Evolutionary conservation across 2,888 invertebrate genomes (phyloP).

Genomic region (Holacanthella duospinosa): DNA sequence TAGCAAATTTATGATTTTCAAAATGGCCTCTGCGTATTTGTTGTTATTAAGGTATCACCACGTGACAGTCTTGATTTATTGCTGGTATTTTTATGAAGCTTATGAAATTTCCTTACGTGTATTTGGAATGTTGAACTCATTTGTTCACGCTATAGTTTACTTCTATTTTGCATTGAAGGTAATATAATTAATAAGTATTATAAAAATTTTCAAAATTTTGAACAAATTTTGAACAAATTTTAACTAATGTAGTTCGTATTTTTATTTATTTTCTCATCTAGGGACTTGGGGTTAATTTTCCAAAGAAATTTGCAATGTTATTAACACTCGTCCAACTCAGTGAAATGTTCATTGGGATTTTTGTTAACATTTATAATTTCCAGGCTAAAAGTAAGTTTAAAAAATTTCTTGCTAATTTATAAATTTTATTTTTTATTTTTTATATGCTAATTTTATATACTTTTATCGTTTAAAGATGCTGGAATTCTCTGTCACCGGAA

Average conservation of each 20-base stretch:
- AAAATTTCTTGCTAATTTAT: background rate
- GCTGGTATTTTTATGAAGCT: constrained; percentile 18
- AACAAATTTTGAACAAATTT: too few relatives aligned
- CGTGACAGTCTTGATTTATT: constrained; percentile 22
- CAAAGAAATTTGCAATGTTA: constrained; percentile 16
- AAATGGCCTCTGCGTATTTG: background rate
- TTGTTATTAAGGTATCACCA: constrained; percentile 31
- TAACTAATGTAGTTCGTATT: background rate
- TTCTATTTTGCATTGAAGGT: constrained; percentile 17
- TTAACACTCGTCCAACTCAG: constrained; percentile 16
- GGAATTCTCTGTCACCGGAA: constrained; percentile 17
- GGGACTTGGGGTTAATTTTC: constrained; percentile 19
- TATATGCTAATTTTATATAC: too few relatives aligned
- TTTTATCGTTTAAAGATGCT: constrained; percentile 15
- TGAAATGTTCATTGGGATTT: constrained; percentile 22
- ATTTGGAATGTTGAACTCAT: constrained; percentile 33
- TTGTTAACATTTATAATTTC: constrained; percentile 20
- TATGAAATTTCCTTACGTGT: constrained; percentile 18
- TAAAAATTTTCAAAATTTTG: background rate
- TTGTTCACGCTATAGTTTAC: constrained; percentile 32
- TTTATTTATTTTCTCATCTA: background rate
- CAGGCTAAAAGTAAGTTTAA: constrained; percentile 16
- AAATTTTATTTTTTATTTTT: background rate
- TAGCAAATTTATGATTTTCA: background rate
- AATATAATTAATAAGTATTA: background rate